phyloP scores from a whole-genome alignment of 2,888 invertebrate genomes.

The Rotaria sp. region DNA sequence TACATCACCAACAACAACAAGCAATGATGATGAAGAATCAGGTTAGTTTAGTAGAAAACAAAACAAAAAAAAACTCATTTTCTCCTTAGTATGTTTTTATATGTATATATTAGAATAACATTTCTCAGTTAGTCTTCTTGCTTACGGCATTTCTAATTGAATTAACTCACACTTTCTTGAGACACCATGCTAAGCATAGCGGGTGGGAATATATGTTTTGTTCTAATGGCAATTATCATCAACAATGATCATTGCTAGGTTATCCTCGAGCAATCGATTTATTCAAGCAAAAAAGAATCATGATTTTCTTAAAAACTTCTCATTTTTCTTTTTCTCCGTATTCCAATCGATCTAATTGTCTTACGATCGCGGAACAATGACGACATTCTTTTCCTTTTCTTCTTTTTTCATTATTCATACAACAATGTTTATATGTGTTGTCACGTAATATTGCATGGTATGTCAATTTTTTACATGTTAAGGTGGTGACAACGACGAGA shows the following conservation, averaged over 20 bases:
- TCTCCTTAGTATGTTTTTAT: background rate
- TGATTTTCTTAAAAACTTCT: background rate
- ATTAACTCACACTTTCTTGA: background rate
- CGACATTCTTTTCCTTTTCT: background rate
- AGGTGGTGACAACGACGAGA: slow-evolving; percentile 4
- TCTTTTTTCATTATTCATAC: background rate
- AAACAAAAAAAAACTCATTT: background rate
- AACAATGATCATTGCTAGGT: background rate
- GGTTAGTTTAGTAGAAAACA: background rate
- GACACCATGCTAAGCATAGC: background rate
- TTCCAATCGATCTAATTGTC: background rate
- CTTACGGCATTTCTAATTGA: slow-evolving; percentile 9
- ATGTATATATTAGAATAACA: background rate
- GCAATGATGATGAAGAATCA: slow-evolving; percentile 1
- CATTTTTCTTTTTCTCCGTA: too few species aligned
- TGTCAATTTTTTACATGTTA: background rate
- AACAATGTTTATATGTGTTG: background rate
- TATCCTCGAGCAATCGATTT: background rate
- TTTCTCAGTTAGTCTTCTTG: background rate
- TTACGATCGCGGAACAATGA: background rate
- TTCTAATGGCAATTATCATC: background rate
- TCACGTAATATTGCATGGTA: slow-evolving; percentile 4
- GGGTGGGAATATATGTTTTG: background rate
- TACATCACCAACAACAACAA: background rate
- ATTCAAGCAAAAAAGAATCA: slow-evolving; percentile 15